Evolutionary conservation across 2,888 invertebrate species (phyloP), one percentile per base, ranked within the genome.

Genomic region (Anaspis maculata): DNA sequence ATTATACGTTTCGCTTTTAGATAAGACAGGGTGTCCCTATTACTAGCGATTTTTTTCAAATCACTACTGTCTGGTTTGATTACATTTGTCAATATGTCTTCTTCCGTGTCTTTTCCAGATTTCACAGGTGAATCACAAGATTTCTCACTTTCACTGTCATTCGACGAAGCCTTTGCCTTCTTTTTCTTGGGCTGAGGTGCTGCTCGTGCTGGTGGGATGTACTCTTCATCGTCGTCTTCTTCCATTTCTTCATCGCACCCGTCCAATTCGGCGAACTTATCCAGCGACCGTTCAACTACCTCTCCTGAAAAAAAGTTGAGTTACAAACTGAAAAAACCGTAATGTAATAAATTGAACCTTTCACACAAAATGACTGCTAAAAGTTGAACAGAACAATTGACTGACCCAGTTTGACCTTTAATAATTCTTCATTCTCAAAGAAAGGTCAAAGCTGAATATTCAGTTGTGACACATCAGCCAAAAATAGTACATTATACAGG

Each of bases 201-300:
- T 7, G 10, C 5, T 5, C 5, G 24, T 6, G 14, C 9, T 24
- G 29, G 30, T 19, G 26, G 22, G 4, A 37, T n/a, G 7, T 34
- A 25, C n/a, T 29, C 40, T 27, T 32, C 32, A 27, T 42, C 37
- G 16, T 34, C 39, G 13, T 35, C 35, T 11, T 44, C 46, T 24
- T 33, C 30, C 15, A 31, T 22, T 15, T 41, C 42, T 9, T 46
- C 42, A 34, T 49, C 46, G 3, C 44, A 44, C 14, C 48, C 52
- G 29, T 52, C 54, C 32, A 49, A 47, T 32, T 52, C 52, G 4
- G 47, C 48, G 13, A 51, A 49, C 47, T 47, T 51, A 25, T 36
- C 32, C 52, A 13, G 51, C 52, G 32, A 21, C 13, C 32, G 70
- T 47, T 77, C 77, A 19, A 79, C 62, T 46, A 79, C 58, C 61